phyloP scores from a whole-genome alignment of 2,797 vertebrate species.

The Megalops cyprinoides region DNA sequence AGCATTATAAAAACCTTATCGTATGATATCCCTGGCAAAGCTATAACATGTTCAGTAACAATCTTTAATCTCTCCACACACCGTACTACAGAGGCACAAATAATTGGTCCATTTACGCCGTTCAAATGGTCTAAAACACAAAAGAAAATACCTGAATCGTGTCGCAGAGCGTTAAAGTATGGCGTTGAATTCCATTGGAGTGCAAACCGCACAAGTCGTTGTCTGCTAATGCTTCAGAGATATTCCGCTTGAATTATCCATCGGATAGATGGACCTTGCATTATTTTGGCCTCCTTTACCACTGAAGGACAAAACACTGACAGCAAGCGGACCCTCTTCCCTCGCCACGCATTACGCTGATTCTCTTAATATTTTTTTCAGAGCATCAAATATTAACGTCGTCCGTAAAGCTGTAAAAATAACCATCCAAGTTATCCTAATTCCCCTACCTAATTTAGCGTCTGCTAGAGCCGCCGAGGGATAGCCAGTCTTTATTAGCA shows the following conservation, averaged over 20 bases:
- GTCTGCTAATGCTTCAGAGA: conserved; percentile 41
- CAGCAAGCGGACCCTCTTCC: conserved; percentile 37
- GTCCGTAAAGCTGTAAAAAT: conserved; percentile 30
- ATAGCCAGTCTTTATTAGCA: conserved; percentile 39
- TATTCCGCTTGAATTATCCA: conserved; percentile 43
- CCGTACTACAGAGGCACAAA: not conserved
- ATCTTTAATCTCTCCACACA: conserved; percentile 15
- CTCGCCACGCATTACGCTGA: conserved; percentile 35
- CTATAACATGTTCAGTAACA: conserved; percentile 24
- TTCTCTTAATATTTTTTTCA: conserved; percentile 42
- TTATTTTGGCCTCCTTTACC: conserved; percentile 51
- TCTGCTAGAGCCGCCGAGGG: conserved; percentile 26
- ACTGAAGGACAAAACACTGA: conserved; percentile 45
- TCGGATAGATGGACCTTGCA: conserved; percentile 44
- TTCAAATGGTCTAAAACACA: conserved; percentile 17
- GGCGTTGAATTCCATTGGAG: conserved; percentile 43
- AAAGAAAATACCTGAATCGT: conserved; percentile 43
- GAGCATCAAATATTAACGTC: conserved; percentile 34
- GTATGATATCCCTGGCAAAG: conserved; percentile 26
- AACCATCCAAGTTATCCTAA: not conserved
- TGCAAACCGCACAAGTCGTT: conserved; percentile 55
- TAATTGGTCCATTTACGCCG: conserved; percentile 2
- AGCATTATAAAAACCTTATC: conserved; percentile 36
- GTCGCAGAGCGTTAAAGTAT: conserved; percentile 41
- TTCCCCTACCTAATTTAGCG: conserved; percentile 29